phyloP scores from a whole-genome alignment of 2,888 invertebrate genomes.

The Halictus ligatus region DNA sequence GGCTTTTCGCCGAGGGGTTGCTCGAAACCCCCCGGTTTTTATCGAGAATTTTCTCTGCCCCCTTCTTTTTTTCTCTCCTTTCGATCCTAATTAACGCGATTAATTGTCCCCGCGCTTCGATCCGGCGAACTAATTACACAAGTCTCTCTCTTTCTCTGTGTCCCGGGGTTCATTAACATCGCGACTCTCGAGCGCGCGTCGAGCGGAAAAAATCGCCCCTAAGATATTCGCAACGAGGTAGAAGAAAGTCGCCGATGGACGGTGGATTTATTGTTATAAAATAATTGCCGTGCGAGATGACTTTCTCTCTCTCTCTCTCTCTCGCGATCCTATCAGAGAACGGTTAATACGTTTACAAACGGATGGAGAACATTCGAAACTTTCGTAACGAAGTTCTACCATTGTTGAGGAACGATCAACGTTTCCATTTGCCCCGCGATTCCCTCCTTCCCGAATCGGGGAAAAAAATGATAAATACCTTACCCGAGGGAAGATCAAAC shows the following conservation, averaged over 20 bases:
- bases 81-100: conserved; percentile 24
- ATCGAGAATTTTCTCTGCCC: background rate
- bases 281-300: background rate
- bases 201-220: background rate
- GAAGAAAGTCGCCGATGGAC: background rate
- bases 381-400: background rate
- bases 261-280: background rate
- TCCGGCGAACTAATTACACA: background rate
- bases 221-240: background rate
- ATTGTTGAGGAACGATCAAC: background rate
- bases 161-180: background rate
- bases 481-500: background rate
- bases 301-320: background rate
- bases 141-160: background rate
- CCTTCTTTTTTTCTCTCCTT: background rate
- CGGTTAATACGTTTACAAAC: background rate
- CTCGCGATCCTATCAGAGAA: background rate
- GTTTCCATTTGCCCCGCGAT: background rate
- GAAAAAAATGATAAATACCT: conserved; percentile 10
- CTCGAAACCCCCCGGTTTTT: background rate
- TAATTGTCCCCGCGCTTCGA: conserved; percentile 6
- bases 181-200: background rate
- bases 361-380: background rate
- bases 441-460: background rate
- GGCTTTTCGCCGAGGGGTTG: conserved; percentile 2